phyloP scores from a whole-genome alignment of 2,888 invertebrate species.

The Lamellibrachia satsuma region DNA sequence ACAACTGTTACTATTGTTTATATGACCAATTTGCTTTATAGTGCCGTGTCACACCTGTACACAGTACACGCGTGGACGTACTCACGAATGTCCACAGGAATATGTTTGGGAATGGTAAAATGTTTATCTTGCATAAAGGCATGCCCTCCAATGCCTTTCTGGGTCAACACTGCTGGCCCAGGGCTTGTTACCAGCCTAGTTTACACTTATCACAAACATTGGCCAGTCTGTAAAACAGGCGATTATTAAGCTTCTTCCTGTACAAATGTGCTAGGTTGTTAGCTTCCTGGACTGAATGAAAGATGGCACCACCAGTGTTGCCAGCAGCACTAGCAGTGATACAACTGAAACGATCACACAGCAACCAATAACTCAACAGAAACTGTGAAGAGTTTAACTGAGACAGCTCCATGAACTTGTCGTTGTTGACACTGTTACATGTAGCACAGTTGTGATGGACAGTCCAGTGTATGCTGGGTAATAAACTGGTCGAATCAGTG shows the following conservation, averaged over 20 bases:
- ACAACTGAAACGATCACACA: no score
- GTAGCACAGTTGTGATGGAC: not conserved
- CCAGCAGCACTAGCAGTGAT: no score
- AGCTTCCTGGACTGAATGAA: not conserved
- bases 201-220: not conserved
- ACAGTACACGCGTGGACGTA: no score
- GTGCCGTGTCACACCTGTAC: no score
- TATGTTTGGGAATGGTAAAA: no score
- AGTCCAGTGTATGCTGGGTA: not conserved
- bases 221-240: not conserved
- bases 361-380: no score
- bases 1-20: no score
- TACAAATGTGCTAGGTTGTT: not conserved
- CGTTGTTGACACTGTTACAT: not conserved
- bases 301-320: no score
- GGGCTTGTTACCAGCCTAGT: not conserved
- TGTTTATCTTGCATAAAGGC: no score
- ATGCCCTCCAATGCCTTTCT: not conserved
- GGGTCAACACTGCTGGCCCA: not conserved
- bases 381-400: no score
- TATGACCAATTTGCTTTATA: no score
- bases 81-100: no score
- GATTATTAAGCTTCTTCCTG: not conserved
- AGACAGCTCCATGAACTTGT: not conserved
- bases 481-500: not conserved